Evolutionary conservation across 2,888 invertebrate species (phyloP).

Genomic region (Creontiades dilutus): DNA sequence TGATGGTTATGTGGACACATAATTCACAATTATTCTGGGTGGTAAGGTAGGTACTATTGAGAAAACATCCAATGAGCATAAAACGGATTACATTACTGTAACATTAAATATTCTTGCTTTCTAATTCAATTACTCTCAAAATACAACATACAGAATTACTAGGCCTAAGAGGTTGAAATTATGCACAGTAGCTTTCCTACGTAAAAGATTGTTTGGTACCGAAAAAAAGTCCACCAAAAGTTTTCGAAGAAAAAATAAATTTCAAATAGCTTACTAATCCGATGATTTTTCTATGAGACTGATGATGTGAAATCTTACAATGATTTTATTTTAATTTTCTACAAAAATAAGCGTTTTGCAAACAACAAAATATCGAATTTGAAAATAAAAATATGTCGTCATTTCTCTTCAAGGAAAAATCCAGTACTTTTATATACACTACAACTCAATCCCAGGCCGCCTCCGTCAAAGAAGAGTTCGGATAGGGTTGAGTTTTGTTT

Average conservation of each 20-base stretch:
- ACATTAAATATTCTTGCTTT: neutral
- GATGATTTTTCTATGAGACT: neutral
- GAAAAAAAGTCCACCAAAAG: no score
- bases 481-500: conserved; percentile 8
- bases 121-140: neutral
- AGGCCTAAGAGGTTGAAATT: neutral
- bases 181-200: no score
- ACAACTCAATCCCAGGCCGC: neutral
- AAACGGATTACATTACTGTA: neutral
- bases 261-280: neutral
- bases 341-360: conserved; percentile 57
- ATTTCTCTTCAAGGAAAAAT: conserved; percentile 2
- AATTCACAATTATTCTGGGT: neutral
- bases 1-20: neutral
- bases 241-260: no score
- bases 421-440: conserved; percentile 36
- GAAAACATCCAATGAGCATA: no score
- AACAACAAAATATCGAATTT: conserved; percentile 52
- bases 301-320: neutral
- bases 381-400: conserved; percentile 40
- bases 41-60: no score
- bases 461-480: neutral
- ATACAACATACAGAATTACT: neutral
- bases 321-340: conserved; percentile 16
- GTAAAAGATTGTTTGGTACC: no score